Conservation (phyloP, 2,888 invertebrate genomes). For the Tipula helvola region DNA sequence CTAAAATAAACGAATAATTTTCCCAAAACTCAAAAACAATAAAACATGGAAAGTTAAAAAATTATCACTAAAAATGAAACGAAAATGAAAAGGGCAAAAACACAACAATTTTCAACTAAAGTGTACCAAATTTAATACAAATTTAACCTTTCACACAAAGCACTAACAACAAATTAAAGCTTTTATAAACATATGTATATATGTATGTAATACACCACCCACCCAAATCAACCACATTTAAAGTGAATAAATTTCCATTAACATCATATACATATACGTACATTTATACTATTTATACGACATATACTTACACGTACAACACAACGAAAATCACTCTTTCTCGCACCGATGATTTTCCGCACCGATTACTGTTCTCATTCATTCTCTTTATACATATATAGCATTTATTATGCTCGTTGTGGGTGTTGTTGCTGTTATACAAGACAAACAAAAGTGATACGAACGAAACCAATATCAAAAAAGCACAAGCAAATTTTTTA, state of each 20-base stretch:
- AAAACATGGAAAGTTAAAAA: background rate
- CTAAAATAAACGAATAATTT: background rate
- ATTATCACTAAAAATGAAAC: background rate
- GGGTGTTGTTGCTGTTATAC: background rate
- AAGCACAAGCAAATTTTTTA: slow-evolving; percentile 4
- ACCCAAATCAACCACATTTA: background rate
- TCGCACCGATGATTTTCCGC: background rate
- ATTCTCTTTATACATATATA: background rate
- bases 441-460: background rate
- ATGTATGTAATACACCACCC: background rate
- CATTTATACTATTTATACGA: background rate
- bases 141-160: background rate
- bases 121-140: slow-evolving; percentile 4
- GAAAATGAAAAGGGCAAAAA: background rate
- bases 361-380: background rate
- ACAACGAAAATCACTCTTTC: background rate
- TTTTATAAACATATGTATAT: background rate
- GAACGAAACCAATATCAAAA: background rate
- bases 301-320: background rate
- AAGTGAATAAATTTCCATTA: background rate
- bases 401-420: background rate
- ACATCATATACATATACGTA: background rate
- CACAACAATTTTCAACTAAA: background rate
- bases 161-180: background rate
- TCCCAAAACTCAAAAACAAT: background rate